Percentiles rank a stretch among this genome's conserved stretches.
phyloP scores from a whole-genome alignment of 2,113 vertebrate genomes.

The Sigmodon hispidus region DNA sequence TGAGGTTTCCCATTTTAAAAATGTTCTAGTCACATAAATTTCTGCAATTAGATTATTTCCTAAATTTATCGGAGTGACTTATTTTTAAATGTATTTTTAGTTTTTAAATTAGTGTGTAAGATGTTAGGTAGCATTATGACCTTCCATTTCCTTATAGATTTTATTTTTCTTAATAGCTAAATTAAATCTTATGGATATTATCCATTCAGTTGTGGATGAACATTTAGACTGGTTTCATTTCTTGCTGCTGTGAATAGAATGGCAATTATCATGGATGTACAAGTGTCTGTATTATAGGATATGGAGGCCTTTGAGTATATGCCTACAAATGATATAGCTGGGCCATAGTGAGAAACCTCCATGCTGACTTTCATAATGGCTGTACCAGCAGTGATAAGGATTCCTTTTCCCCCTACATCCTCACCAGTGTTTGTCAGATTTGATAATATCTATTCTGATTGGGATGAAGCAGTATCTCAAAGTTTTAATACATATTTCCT shows the following conservation, averaged over 20 bases:
- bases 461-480: background rate
- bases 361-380: background rate
- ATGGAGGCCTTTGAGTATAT: background rate
- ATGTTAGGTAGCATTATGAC: background rate
- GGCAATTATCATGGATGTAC: background rate
- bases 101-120: background rate
- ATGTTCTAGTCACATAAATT: constrained; percentile 16
- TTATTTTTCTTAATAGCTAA: background rate
- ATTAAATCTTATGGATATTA: background rate
- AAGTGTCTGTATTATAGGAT: background rate
- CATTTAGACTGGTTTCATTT: background rate
- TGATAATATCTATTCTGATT: background rate
- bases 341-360: background rate
- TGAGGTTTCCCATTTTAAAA: constrained; percentile 33
- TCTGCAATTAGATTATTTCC: constrained; percentile 55
- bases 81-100: background rate
- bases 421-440: background rate
- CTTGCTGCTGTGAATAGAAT: background rate
- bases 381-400: background rate
- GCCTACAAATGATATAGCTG: background rate
- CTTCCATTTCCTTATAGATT: background rate
- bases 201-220: background rate
- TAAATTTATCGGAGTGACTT: constrained; percentile 25
- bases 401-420: background rate
- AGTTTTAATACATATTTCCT: background rate